Conservation (phyloP, 1,140 invertebrate genomes). For the Parasteatoda tepidariorum region DNA sequence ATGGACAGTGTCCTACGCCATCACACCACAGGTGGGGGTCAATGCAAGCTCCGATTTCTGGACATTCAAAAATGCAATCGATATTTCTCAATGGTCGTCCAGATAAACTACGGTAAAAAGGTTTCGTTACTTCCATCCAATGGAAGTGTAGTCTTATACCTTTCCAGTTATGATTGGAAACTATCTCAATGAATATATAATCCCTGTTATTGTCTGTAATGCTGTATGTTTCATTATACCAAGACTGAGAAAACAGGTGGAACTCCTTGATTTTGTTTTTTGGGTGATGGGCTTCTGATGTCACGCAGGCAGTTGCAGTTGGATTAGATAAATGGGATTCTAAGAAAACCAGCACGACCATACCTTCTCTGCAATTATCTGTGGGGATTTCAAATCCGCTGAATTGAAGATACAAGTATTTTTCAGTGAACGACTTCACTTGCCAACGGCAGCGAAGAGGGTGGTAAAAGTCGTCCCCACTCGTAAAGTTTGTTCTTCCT, state of each 20-base stretch:
- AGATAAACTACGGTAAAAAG: conserved; percentile 63
- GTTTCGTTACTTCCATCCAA: conserved; percentile 83
- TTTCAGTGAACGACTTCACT: conserved; percentile 57
- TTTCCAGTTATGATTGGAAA: conserved; percentile 74
- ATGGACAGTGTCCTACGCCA: conserved; percentile 84
- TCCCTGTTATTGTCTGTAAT: conserved; percentile 25
- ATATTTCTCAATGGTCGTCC: conserved; percentile 71
- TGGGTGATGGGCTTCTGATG: background rate
- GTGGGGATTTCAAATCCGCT: conserved; percentile 15
- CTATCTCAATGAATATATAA: conserved; percentile 76
- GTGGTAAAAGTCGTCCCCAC: conserved; percentile 36
- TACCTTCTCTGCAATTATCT: conserved; percentile 39
- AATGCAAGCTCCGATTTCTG: conserved; percentile 88
- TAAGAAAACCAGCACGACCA: conserved; percentile 53
- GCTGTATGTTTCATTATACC: conserved; percentile 55
- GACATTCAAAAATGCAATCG: conserved; percentile 82
- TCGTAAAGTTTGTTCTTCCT: conserved; percentile 46
- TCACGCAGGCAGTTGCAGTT: conserved; percentile 40
- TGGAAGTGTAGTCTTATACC: conserved; percentile 78
- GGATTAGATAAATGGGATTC: conserved; percentile 15
- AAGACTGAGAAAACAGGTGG: conserved; percentile 57
- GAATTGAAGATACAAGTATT: conserved; percentile 61
- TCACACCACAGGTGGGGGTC: conserved; percentile 89
- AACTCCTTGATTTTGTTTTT: conserved; percentile 12
- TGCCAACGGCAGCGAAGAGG: conserved; percentile 61